Evolutionary conservation across 2,113 vertebrate species (phyloP).

Genomic region (Promerops cafer): DNA sequence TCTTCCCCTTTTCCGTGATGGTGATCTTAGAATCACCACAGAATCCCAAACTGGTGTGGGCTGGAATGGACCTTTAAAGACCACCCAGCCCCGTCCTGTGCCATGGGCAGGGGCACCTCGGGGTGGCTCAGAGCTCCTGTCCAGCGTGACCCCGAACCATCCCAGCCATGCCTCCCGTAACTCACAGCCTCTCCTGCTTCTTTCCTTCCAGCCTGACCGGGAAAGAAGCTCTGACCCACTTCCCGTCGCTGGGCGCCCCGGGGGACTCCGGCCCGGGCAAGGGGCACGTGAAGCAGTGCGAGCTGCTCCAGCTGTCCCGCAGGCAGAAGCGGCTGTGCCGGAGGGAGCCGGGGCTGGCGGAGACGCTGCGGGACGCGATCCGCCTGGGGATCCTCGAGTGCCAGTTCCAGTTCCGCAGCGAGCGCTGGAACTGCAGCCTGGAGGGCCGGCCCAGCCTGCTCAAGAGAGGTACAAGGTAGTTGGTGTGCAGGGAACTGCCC

Average conservation of each 20-base stretch:
- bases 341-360: slow-evolving; percentile 89
- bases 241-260: slow-evolving; percentile 72
- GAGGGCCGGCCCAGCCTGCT: slow-evolving; percentile 89
- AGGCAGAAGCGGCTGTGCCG: slow-evolving; percentile 91
- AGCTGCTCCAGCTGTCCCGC: slow-evolving; percentile 87
- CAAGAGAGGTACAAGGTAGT: slow-evolving; percentile 83
- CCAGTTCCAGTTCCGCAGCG: slow-evolving; percentile 90
- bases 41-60: neutral
- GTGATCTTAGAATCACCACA: neutral
- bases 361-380: slow-evolving; percentile 89
- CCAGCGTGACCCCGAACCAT: fast-evolving
- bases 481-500: neutral
- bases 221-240: slow-evolving; percentile 86
- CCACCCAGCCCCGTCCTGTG: neutral
- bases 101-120: neutral
- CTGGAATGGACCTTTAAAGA: neutral
- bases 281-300: slow-evolving; percentile 91
- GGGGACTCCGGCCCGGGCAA: slow-evolving; percentile 71
- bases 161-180: neutral
- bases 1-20: neutral
- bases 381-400: slow-evolving; percentile 91
- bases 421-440: slow-evolving; percentile 98
- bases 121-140: neutral
- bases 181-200: neutral
- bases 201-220: slow-evolving; percentile 81